A percentile compares a stretch with the other conserved stretches of the same genome.
Conservation (phyloP, 1,140 invertebrate species). For the Palaemon carinicauda region DNA sequence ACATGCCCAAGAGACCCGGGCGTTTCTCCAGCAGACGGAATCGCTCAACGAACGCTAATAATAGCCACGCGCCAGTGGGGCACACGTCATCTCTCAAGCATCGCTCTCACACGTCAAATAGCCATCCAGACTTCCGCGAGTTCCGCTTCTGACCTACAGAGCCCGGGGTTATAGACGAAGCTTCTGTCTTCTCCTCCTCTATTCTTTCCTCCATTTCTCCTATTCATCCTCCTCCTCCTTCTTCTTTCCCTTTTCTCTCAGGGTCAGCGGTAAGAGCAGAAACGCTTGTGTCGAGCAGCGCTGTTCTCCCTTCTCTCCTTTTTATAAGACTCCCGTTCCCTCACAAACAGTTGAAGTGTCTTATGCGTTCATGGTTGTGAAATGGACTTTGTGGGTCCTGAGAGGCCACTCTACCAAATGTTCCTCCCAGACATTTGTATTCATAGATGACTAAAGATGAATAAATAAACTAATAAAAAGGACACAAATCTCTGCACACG, state of each 20-base stretch:
- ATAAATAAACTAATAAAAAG: not conserved
- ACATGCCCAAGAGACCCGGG: slow-evolving; percentile 24
- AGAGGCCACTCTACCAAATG: not conserved
- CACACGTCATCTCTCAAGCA: not conserved
- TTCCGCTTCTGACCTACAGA: slow-evolving; percentile 28
- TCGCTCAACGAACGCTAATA: slow-evolving; percentile 10
- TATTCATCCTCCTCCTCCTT: not conserved
- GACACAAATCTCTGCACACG: too few relatives aligned
- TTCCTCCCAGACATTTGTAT: not conserved
- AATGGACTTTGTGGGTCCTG: not conserved
- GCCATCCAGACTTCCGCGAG: slow-evolving; percentile 40
- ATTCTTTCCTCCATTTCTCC: not conserved
- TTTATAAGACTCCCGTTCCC: not conserved
- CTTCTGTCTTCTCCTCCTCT: too few relatives aligned
- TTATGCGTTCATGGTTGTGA: slow-evolving; percentile 45
- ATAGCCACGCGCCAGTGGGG: not conserved
- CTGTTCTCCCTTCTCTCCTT: not conserved
- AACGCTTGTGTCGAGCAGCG: too few relatives aligned
- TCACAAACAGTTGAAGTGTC: slow-evolving; percentile 24
- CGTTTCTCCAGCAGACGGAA: slow-evolving; percentile 41
- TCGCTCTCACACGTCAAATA: slow-evolving; percentile 9
- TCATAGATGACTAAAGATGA: not conserved
- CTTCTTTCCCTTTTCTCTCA: not conserved
- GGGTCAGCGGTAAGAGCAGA: too few relatives aligned
- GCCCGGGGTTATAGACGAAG: too few relatives aligned